A percentile compares a stretch with the other conserved stretches of the same genome.
Evolutionary conservation across 2,797 vertebrate genomes (phyloP).

Genomic region (Philypnodon macrostomus): DNA sequence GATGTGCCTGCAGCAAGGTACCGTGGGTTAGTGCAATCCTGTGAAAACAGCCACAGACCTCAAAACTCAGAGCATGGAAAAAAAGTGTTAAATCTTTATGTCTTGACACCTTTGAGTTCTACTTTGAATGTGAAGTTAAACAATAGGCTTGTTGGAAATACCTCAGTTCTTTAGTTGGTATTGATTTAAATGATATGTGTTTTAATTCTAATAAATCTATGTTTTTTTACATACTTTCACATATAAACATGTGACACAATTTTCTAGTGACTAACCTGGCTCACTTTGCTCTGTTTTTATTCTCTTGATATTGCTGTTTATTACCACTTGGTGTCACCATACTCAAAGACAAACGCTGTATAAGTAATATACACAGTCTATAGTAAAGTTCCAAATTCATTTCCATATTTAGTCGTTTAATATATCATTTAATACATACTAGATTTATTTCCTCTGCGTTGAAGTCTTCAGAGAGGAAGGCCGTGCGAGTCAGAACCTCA

Average conservation of each 20-base stretch:
- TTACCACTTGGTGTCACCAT: conserved; percentile 17
- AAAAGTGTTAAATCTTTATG: background rate
- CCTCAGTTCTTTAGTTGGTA: too few relatives aligned
- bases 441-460: conserved; percentile 98
- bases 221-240: too few relatives aligned
- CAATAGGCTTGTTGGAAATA: background rate
- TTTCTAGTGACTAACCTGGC: too few relatives aligned
- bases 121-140: background rate
- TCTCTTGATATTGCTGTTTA: too few relatives aligned
- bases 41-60: conserved; percentile 42
- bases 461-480: conserved; percentile 96
- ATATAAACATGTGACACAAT: too few relatives aligned
- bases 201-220: too few relatives aligned
- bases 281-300: too few relatives aligned
- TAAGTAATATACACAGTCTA: too few relatives aligned
- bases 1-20: conserved; percentile 96
- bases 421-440: conserved; percentile 73
- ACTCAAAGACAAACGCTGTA: background rate
- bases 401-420: too few relatives aligned
- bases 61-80: background rate
- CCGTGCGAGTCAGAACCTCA: conserved; percentile 90
- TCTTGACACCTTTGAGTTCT: background rate
- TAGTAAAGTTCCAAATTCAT: too few relatives aligned
- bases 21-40: conserved; percentile 95
- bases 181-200: background rate